phyloP scores from a whole-genome alignment of 2,888 invertebrate genomes.

The Helobdella robusta region DNA sequence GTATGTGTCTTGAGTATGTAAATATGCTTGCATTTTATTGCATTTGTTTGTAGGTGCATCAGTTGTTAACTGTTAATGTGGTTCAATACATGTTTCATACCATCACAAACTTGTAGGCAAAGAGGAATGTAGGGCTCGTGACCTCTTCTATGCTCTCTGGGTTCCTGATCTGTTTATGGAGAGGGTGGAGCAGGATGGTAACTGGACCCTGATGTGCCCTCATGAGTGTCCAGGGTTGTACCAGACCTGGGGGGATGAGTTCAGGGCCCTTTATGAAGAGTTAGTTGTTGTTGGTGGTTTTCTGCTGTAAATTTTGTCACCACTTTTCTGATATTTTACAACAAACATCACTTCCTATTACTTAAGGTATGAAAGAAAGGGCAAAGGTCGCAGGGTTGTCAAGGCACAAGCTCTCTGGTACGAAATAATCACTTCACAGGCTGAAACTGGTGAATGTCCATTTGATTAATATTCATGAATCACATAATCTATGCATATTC shows the following conservation, averaged over 20 bases:
- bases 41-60: too few relatives aligned
- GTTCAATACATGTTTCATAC: too few relatives aligned
- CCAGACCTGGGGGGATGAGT: constrained; percentile 89
- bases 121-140: constrained; percentile 84
- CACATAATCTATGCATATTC: too few relatives aligned
- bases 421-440: constrained; percentile 83
- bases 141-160: constrained; percentile 93
- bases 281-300: constrained; percentile 40
- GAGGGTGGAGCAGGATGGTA: constrained; percentile 64
- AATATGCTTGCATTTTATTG: too few relatives aligned
- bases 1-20: too few relatives aligned
- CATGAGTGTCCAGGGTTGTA: constrained; percentile 77
- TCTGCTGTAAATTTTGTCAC: not conserved
- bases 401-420: constrained; percentile 81
- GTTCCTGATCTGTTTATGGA: constrained; percentile 97
- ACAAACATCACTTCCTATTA: too few relatives aligned
- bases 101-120: too few relatives aligned
- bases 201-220: constrained; percentile 96
- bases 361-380: constrained; percentile 65
- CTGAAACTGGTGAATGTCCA: constrained; percentile 87
- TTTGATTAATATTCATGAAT: too few relatives aligned
- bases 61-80: too few relatives aligned
- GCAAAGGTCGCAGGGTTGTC: constrained; percentile 49
- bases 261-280: constrained; percentile 73
- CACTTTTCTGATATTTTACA: too few relatives aligned